These are phyloP conservation scores for Amiota communis DNA, from an alignment of 2,888 invertebrate genomes.

Conservation along the genomic window DNA sequence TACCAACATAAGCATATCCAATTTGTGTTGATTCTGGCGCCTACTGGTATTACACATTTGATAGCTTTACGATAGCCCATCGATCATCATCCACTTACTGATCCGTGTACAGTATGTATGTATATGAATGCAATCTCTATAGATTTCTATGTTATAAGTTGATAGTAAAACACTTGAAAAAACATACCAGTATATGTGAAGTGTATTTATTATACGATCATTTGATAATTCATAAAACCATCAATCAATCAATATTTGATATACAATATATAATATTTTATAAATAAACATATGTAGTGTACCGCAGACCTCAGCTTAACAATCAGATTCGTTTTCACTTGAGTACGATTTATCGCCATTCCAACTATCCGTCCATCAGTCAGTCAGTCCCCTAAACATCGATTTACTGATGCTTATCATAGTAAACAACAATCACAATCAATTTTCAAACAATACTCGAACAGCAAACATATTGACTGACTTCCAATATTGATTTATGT, in stretches of 20 bases:
- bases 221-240: constrained; percentile 21
- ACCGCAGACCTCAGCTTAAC: neutral
- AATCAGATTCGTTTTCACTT: constrained; percentile 14
- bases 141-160: too few relatives aligned
- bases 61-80: constrained; percentile 55
- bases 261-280: neutral
- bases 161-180: constrained; percentile 24
- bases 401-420: constrained; percentile 14
- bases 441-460: constrained; percentile 23
- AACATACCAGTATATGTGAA: neutral
- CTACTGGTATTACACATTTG: constrained; percentile 60
- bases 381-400: neutral
- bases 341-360: constrained; percentile 9
- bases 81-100: constrained; percentile 44
- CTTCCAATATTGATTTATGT: constrained; percentile 8
- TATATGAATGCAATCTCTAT: too few relatives aligned
- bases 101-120: too few relatives aligned
- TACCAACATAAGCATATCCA: neutral
- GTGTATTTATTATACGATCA: neutral
- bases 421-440: constrained; percentile 19
- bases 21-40: constrained; percentile 47
- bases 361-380: neutral
- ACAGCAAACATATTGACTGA: neutral
- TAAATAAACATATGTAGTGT: neutral
- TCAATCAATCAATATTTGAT: constrained; percentile 27